Evolutionary conservation across 2,797 vertebrate species (phyloP).

Genomic region (Microcaecilia unicolor): DNA sequence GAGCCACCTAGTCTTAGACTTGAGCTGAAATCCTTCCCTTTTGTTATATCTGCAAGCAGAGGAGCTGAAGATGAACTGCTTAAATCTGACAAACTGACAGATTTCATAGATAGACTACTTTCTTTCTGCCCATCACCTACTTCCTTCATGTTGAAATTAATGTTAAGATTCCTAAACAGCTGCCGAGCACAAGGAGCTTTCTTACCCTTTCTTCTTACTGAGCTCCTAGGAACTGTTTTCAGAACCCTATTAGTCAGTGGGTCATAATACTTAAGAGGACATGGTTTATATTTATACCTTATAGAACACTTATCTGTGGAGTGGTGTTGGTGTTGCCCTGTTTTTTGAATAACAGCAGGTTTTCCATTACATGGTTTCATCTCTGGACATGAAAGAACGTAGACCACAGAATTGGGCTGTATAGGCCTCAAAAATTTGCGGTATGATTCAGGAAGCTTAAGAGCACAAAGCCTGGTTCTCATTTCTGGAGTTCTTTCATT

Average conservation of each 20-base stretch:
- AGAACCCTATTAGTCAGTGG: slow-evolving; percentile 65
- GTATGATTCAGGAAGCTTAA: slow-evolving; percentile 63
- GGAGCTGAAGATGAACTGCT: slow-evolving; percentile 27
- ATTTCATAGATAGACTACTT: slow-evolving; percentile 27
- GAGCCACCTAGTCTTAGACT: slow-evolving; percentile 23
- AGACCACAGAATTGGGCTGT: slow-evolving; percentile 70
- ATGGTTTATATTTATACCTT: slow-evolving; percentile 72
- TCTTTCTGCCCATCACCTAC: slow-evolving; percentile 27
- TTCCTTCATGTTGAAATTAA: slow-evolving; percentile 57
- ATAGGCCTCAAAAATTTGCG: slow-evolving; percentile 66
- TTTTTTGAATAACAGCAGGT: slow-evolving; percentile 28
- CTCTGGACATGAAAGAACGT: slow-evolving; percentile 70
- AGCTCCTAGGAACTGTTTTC: slow-evolving; percentile 51
- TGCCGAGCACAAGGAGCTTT: slow-evolving; percentile 53
- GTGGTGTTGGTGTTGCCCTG: slow-evolving; percentile 38
- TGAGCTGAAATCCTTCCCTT: slow-evolving; percentile 23
- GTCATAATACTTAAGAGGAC: slow-evolving; percentile 68
- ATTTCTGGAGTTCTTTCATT: slow-evolving; percentile 56
- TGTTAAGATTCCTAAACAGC: slow-evolving; percentile 67
- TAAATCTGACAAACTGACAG: slow-evolving; percentile 33
- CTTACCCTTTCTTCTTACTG: slow-evolving; percentile 29
- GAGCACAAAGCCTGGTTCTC: slow-evolving; percentile 49
- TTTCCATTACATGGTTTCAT: slow-evolving; percentile 41
- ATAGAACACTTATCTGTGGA: slow-evolving; percentile 47
- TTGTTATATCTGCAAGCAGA: slow-evolving; percentile 16